phyloP scores from a whole-genome alignment of 2,888 invertebrate genomes.

The Stegophylla sp. region DNA sequence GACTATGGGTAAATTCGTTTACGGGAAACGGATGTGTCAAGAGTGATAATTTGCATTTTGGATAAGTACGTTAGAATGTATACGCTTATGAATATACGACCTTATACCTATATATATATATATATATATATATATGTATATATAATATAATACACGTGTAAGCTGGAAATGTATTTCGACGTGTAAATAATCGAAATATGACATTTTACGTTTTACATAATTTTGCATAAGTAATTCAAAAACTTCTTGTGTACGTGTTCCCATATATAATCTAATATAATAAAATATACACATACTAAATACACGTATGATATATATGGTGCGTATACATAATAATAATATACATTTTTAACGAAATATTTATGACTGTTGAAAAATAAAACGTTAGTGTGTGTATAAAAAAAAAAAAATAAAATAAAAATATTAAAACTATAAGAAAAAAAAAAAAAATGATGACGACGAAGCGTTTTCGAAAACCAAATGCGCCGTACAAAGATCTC shows the following conservation, averaged over 20 bases:
- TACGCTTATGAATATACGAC: background rate
- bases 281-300: background rate
- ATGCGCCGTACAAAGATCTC: background rate
- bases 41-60: constrained; percentile 53
- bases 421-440: background rate
- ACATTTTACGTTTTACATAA: constrained; percentile 57
- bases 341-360: constrained; percentile 10
- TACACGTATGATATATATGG: background rate
- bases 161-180: constrained; percentile 53
- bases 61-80: constrained; percentile 7
- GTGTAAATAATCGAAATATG: constrained; percentile 57
- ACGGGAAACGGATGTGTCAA: constrained; percentile 53
- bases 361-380: constrained; percentile 17
- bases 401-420: background rate
- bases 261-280: background rate
- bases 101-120: background rate
- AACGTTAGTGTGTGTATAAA: too few species aligned
- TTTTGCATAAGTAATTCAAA: constrained; percentile 56
- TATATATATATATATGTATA: constrained; percentile 3
- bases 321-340: constrained; percentile 21
- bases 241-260: constrained; percentile 26
- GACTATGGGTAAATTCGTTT: constrained; percentile 44
- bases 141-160: constrained; percentile 41
- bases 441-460: background rate
- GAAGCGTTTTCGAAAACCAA: constrained; percentile 11